Conservation (phyloP, 1,140 invertebrate genomes). For the Orius laevigatus region DNA sequence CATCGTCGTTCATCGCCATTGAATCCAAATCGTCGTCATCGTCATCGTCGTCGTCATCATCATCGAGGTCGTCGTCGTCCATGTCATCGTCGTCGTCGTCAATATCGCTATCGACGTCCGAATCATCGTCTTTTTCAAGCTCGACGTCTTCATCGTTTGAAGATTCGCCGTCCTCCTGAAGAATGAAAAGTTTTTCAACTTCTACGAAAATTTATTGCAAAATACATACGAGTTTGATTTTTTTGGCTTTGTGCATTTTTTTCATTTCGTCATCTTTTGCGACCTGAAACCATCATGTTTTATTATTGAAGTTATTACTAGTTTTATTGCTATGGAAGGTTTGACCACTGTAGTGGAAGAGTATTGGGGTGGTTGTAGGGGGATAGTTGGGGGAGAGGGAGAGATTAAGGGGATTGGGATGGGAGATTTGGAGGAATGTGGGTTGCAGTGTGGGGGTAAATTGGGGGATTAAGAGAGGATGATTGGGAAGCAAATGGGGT, state of each 20-base stretch:
- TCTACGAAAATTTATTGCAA: background rate
- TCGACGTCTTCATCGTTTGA: slow-evolving; percentile 14
- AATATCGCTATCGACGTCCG: background rate
- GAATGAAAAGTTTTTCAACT: background rate
- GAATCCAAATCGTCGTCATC: slow-evolving; percentile 11
- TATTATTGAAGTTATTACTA: background rate
- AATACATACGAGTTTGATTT: background rate
- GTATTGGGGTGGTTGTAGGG: too few species aligned
- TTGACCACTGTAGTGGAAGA: too few species aligned
- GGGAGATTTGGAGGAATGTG: too few species aligned
- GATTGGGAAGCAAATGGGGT: too few species aligned
- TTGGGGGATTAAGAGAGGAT: too few species aligned
- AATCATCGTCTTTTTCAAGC: slow-evolving; percentile 14
- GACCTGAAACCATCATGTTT: background rate
- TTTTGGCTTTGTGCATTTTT: background rate
- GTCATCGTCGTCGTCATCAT: slow-evolving; percentile 12
- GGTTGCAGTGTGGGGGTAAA: too few species aligned
- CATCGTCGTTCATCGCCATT: slow-evolving; percentile 16
- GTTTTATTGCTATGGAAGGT: too few species aligned
- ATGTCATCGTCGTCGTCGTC: slow-evolving; percentile 11
- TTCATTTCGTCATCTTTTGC: background rate
- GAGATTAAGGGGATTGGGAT: too few species aligned
- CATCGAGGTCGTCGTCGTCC: slow-evolving; percentile 6
- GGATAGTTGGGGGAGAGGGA: too few species aligned
- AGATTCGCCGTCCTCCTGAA: slow-evolving; percentile 9